A percentile compares a stretch with the other conserved stretches of the same genome.
phyloP scores from a whole-genome alignment of 92 coral and sea anemone species.

The Anthopleura xanthogrammica region DNA sequence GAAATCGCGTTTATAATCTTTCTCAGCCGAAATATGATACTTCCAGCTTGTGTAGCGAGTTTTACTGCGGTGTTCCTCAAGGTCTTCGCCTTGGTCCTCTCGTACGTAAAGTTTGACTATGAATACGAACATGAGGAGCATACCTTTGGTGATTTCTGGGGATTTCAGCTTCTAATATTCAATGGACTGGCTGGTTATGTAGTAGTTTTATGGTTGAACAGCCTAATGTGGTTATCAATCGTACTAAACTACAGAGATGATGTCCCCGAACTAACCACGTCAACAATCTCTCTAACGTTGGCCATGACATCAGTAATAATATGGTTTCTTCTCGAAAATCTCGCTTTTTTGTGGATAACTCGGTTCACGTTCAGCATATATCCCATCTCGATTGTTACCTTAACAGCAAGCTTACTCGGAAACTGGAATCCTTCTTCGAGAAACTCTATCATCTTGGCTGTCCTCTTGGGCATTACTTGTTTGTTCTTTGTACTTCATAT shows the following conservation, averaged over 20 bases:
- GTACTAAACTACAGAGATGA: constrained; percentile 17
- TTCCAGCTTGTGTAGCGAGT: constrained; percentile 32
- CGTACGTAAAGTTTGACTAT: constrained; percentile 18
- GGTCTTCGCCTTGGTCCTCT: constrained; percentile 37
- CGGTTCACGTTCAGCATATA: constrained; percentile 43
- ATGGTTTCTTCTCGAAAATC: constrained; percentile 34
- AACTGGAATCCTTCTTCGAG: constrained; percentile 39
- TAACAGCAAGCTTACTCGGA: constrained; percentile 15
- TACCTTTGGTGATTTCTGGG: constrained; percentile 29
- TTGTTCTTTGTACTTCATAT: constrained; percentile 15
- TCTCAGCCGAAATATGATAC: constrained; percentile 22
- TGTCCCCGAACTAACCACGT: constrained; percentile 21
- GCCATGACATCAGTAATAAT: constrained; percentile 1
- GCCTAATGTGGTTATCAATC: constrained; percentile 23
- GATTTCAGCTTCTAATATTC: constrained; percentile 33
- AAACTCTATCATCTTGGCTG: constrained; percentile 22
- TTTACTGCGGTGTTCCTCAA: constrained; percentile 39
- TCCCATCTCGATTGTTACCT: constrained; percentile 16
- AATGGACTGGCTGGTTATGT: constrained; percentile 23
- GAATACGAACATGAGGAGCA: constrained; percentile 35
- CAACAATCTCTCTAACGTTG: constrained; percentile 24
- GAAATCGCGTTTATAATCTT: constrained; percentile 31
- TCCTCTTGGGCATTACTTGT: neutral
- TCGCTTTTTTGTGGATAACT: constrained; percentile 30
- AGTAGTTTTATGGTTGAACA: neutral